These are phyloP conservation scores for Pocillopora damicornis DNA, from an alignment of 64 coral and sea anemone genomes.

Conservation along the genomic window DNA sequence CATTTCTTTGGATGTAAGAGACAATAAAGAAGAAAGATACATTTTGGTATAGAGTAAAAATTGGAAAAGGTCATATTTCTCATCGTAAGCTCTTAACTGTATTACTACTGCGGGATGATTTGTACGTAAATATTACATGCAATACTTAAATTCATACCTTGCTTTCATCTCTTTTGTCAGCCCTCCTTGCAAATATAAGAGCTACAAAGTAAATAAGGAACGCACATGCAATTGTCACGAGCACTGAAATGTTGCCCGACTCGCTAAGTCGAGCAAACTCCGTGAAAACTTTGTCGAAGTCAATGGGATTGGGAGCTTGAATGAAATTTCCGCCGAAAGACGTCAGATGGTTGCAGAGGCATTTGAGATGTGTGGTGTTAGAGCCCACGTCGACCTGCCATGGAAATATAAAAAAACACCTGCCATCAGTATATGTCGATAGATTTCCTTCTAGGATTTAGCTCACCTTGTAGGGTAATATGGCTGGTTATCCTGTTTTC, in stretches of 20 bases:
- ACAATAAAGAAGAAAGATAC: too few relatives aligned
- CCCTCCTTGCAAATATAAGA: slow-evolving; percentile 54
- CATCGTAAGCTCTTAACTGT: too few relatives aligned
- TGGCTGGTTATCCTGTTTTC: neutral
- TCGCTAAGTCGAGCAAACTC: slow-evolving; percentile 2
- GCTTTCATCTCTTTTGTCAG: slow-evolving; percentile 38
- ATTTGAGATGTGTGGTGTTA: slow-evolving; percentile 23
- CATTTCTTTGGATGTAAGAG: too few relatives aligned
- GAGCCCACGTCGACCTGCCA: neutral
- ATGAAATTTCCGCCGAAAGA: slow-evolving; percentile 65
- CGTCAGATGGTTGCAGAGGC: slow-evolving; percentile 80
- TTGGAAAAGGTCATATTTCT: too few relatives aligned
- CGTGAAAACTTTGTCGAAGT: slow-evolving; percentile 6
- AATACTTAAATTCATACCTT: slow-evolving; percentile 31
- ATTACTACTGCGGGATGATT: too few relatives aligned
- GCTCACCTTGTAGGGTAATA: neutral
- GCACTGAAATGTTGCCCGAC: neutral
- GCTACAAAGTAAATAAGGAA: slow-evolving; percentile 48
- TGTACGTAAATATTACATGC: too few relatives aligned
- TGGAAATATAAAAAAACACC: neutral
- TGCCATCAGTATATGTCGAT: neutral
- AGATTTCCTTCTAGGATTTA: neutral
- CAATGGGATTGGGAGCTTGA: slow-evolving; percentile 64
- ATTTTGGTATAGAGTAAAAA: too few relatives aligned
- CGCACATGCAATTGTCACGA: slow-evolving; percentile 20